Evolutionary conservation across 2,888 invertebrate species (phyloP).

Genomic region (Melipona bicolor): DNA sequence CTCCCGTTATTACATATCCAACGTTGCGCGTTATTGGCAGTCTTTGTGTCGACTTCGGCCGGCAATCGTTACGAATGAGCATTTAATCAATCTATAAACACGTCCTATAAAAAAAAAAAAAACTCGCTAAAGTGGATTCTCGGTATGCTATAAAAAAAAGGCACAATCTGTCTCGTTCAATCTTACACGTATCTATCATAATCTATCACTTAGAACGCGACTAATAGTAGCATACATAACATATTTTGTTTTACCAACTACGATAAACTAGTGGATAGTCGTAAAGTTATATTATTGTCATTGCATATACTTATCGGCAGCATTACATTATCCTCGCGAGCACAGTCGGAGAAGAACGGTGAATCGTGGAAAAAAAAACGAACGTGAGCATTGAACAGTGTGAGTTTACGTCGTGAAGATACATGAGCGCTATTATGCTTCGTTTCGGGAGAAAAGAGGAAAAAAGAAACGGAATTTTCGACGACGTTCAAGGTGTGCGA

Average conservation of each 20-base stretch:
- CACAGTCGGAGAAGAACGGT: slow-evolving; percentile 25
- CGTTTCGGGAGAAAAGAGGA: not conserved
- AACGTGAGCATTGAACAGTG: slow-evolving; percentile 50
- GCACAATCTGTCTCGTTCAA: slow-evolving; percentile 72
- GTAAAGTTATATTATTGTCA: slow-evolving; percentile 58
- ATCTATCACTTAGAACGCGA: slow-evolving; percentile 79
- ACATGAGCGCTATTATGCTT: slow-evolving; percentile 28
- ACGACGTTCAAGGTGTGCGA: not conserved
- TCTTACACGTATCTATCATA: slow-evolving; percentile 65
- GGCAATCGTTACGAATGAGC: slow-evolving; percentile 67
- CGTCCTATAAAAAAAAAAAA: slow-evolving; percentile 19
- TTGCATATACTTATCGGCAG: slow-evolving; percentile 59
- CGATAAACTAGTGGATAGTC: slow-evolving; percentile 42
- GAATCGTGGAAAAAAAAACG: slow-evolving; percentile 9
- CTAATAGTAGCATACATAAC: slow-evolving; percentile 54
- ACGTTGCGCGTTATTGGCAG: slow-evolving; percentile 71
- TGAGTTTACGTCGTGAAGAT: not conserved
- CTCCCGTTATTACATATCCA: slow-evolving; percentile 46
- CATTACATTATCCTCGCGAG: slow-evolving; percentile 50
- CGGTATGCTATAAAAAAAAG: slow-evolving; percentile 70
- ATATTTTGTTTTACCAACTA: slow-evolving; percentile 38
- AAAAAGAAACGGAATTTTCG: not conserved
- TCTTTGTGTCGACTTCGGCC: slow-evolving; percentile 73
- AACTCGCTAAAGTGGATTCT: slow-evolving; percentile 19
- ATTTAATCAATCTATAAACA: slow-evolving; percentile 48